phyloP scores from a whole-genome alignment of 2,888 invertebrate genomes.

The Troides oblongomaculatus region DNA sequence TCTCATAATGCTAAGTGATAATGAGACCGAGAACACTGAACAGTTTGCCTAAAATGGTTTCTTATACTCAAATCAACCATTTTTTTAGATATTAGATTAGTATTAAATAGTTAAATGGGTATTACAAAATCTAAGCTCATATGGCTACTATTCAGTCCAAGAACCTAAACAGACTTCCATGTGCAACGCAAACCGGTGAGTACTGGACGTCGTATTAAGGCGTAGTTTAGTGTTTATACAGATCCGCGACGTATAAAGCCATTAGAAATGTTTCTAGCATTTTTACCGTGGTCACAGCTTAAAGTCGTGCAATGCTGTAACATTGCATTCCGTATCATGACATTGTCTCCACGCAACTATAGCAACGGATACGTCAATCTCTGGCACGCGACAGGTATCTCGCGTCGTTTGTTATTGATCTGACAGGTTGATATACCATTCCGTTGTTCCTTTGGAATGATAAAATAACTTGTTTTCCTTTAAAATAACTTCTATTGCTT shows the following conservation, averaged over 20 bases:
- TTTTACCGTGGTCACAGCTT: constrained; percentile 32
- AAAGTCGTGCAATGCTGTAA: constrained; percentile 45
- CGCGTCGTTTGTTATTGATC: constrained; percentile 16
- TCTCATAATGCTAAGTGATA: no score
- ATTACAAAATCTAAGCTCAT: no score
- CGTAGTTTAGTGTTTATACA: not conserved
- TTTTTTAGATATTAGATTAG: no score
- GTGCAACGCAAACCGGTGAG: no score
- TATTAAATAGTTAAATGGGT: no score
- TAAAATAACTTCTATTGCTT: not conserved
- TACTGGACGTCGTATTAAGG: no score
- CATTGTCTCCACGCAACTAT: constrained; percentile 32
- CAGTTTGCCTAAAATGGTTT: no score
- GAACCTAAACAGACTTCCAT: no score
- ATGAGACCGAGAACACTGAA: no score
- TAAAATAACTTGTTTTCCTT: not conserved
- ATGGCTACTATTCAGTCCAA: no score
- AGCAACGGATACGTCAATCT: constrained; percentile 26
- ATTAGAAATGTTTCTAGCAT: constrained; percentile 4
- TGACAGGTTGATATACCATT: constrained; percentile 11
- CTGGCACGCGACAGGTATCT: constrained; percentile 12
- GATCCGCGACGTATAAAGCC: not conserved
- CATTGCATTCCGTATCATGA: constrained; percentile 44
- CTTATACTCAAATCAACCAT: no score
- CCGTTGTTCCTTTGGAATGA: constrained; percentile 1